A percentile compares a stretch with the other conserved stretches of the same genome.
Conservation (phyloP, 2,888 invertebrate species). For the Ectemnius continuus region DNA sequence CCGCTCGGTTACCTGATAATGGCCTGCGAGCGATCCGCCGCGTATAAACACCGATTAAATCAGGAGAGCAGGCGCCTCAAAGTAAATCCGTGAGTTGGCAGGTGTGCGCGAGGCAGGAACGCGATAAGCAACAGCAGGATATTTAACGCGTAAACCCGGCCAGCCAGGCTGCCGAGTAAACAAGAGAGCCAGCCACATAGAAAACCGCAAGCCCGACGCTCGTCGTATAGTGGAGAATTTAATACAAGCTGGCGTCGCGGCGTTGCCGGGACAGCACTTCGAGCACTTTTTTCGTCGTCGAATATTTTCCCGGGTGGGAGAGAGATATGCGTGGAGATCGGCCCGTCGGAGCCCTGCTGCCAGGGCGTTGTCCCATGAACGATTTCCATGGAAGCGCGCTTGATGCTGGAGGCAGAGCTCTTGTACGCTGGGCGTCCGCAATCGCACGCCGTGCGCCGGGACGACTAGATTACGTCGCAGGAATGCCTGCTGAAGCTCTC, state of each 20-base stretch:
- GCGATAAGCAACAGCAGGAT: not conserved
- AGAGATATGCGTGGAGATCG: not conserved
- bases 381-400: slow-evolving; percentile 40
- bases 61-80: not conserved
- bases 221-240: slow-evolving; percentile 15
- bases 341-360: slow-evolving; percentile 6
- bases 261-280: slow-evolving; percentile 7
- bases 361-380: slow-evolving; percentile 46
- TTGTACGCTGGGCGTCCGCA: slow-evolving; percentile 23
- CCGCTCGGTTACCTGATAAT: not conserved
- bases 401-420: not conserved
- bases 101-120: not conserved
- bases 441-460: slow-evolving; percentile 31
- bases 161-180: not conserved
- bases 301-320: not conserved
- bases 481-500: slow-evolving; percentile 43
- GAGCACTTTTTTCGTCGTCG: not conserved
- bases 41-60: not conserved
- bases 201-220: slow-evolving; percentile 1
- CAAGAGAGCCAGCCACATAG: not conserved
- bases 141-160: not conserved
- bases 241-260: slow-evolving; percentile 8
- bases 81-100: not conserved
- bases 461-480: slow-evolving; percentile 51
- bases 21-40: not conserved